Conservation (phyloP, 2,888 invertebrate genomes). For the Crioceris asparagi region DNA sequence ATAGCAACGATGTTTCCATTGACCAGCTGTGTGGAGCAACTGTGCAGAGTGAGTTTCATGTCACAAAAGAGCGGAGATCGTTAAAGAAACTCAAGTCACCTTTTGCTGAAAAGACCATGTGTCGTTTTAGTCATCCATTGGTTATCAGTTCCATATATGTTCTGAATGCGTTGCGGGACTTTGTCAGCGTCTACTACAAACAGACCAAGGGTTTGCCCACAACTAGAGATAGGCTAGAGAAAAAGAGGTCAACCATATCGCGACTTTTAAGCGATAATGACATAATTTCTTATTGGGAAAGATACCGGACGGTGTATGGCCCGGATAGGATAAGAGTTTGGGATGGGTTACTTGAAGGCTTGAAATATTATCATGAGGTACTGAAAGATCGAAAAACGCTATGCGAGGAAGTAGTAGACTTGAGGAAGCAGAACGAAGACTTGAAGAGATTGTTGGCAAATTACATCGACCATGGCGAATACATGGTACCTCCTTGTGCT, state of each 20-base stretch:
- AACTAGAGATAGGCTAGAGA: constrained; percentile 32
- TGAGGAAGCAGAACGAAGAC: constrained; percentile 58
- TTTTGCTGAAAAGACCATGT: constrained; percentile 9
- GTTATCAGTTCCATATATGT: constrained; percentile 59
- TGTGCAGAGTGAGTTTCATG: constrained; percentile 1
- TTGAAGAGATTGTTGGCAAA: constrained; percentile 55
- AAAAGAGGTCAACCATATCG: constrained; percentile 40
- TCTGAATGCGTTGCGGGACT: constrained; percentile 53
- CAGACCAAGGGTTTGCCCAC: constrained; percentile 14
- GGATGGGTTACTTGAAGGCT: constrained; percentile 53
- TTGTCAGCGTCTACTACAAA: constrained; percentile 39
- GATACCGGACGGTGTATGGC: constrained; percentile 51
- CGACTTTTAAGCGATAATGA: constrained; percentile 44
- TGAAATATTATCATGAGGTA: constrained; percentile 53
- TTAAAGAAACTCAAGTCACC: neutral
- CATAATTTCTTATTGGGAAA: constrained; percentile 56
- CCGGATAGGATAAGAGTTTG: constrained; percentile 55
- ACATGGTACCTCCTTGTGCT: constrained; percentile 24
- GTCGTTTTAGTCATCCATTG: constrained; percentile 45
- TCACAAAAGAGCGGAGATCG: constrained; percentile 3
- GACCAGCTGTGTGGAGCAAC: constrained; percentile 5
- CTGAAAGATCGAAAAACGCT: constrained; percentile 58
- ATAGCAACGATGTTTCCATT: too few relatives aligned
- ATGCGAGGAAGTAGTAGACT: constrained; percentile 50
- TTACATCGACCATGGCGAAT: constrained; percentile 34